Conservation (phyloP, 1,140 invertebrate species). For the Lepidostoma basale region DNA sequence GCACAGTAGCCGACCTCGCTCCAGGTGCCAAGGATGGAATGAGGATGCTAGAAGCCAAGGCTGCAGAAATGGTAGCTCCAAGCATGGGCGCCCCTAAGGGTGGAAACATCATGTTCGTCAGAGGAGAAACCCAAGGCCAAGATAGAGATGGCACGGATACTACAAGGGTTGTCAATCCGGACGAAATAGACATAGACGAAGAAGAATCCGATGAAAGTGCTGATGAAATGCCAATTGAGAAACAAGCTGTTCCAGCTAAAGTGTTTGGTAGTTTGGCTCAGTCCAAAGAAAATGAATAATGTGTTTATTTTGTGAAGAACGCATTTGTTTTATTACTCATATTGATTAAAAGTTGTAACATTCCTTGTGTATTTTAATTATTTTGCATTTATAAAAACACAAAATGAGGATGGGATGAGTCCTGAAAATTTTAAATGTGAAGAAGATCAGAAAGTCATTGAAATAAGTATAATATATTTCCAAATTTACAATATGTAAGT, state of each 20-base stretch:
- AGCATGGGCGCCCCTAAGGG: constrained; percentile 52
- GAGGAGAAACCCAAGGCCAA: constrained; percentile 83
- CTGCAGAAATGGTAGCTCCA: constrained; percentile 64
- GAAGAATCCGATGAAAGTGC: constrained; percentile 66
- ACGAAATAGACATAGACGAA: constrained; percentile 91
- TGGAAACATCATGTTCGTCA: constrained; percentile 81
- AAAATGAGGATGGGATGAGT: no score
- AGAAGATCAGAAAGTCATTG: no score
- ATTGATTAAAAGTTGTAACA: no score
- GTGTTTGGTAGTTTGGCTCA: constrained; percentile 80
- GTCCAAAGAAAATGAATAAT: constrained; percentile 25
- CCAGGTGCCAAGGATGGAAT: constrained; percentile 82
- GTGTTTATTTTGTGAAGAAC: no score
- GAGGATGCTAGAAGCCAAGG: constrained; percentile 85
- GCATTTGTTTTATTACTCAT: no score
- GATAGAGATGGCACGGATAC: constrained; percentile 71
- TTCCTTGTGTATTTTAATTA: no score
- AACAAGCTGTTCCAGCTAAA: constrained; percentile 80
- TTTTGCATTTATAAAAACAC: no score
- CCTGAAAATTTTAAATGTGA: no score
- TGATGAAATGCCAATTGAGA: constrained; percentile 74
- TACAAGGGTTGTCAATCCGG: constrained; percentile 81
- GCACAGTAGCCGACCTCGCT: constrained; percentile 70
- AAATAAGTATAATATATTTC: no score
- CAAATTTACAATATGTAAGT: no score